Percentiles rank a stretch among this genome's conserved stretches.
Conservation (phyloP, 2,888 invertebrate genomes). For the Scaptomyza reducta region DNA sequence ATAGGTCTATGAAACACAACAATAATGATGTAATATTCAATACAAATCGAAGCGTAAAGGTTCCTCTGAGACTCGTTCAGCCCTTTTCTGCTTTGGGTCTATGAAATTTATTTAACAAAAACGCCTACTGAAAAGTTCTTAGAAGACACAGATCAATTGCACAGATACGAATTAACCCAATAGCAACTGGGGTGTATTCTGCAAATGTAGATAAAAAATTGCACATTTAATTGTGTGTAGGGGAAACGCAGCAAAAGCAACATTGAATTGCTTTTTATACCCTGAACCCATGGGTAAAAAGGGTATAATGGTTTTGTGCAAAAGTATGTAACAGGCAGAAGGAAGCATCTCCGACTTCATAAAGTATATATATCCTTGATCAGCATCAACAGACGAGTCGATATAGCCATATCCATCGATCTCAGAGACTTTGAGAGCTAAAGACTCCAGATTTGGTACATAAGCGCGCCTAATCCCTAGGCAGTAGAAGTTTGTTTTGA, state of each 20-base stretch:
- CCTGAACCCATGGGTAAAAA: no score
- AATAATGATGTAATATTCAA: not conserved
- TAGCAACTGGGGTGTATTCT: slow-evolving; percentile 34
- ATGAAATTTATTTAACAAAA: slow-evolving; percentile 77
- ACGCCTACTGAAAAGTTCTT: slow-evolving; percentile 62
- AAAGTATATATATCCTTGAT: no score
- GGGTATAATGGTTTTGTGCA: no score
- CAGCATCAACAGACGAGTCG: no score
- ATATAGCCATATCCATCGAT: no score
- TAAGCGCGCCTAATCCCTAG: no score
- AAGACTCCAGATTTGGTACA: no score
- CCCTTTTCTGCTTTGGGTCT: slow-evolving; percentile 10
- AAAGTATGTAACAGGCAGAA: no score
- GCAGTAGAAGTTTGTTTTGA: no score
- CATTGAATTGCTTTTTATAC: slow-evolving; percentile 51
- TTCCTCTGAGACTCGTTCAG: slow-evolving; percentile 6
- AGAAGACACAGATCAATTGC: slow-evolving; percentile 59
- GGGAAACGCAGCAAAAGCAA: slow-evolving; percentile 9
- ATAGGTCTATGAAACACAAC: no score
- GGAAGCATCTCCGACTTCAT: no score
- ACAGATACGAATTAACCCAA: slow-evolving; percentile 67
- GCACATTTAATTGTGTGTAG: slow-evolving; percentile 56
- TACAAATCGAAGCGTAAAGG: not conserved
- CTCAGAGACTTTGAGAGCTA: no score
- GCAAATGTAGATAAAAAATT: slow-evolving; percentile 59